These are phyloP conservation scores for Gerris lacustris DNA, from an alignment of 2,888 invertebrate genomes.

Conservation along the genomic window DNA sequence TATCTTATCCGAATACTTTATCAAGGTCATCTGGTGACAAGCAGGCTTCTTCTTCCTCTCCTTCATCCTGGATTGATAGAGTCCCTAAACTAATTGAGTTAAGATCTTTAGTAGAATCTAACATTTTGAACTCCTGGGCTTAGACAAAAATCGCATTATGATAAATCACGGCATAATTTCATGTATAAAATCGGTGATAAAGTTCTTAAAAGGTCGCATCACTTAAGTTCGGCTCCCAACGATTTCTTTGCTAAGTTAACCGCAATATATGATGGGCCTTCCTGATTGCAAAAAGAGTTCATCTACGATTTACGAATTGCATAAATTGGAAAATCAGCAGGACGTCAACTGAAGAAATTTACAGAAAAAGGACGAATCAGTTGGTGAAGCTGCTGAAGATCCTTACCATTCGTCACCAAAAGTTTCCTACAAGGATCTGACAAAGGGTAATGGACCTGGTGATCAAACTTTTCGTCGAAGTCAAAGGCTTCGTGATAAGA, in stretches of 20 bases:
- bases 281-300: not conserved
- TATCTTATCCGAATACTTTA: not conserved
- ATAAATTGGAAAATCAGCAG: not conserved
- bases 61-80: not conserved
- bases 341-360: not conserved
- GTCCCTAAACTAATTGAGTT: constrained; percentile 10
- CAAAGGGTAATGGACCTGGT: not conserved
- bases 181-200: constrained; percentile 1
- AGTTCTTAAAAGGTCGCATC: constrained; percentile 1
- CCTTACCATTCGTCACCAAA: not conserved
- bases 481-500: not conserved
- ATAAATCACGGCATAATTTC: not conserved
- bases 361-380: not conserved
- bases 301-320: not conserved
- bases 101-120: constrained; percentile 2
- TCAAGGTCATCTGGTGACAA: not conserved
- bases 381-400: not conserved
- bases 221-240: not conserved
- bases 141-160: constrained; percentile 10
- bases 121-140: constrained; percentile 8
- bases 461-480: not conserved
- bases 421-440: not conserved
- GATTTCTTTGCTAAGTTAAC: not conserved
- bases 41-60: not conserved
- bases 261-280: not conserved